Base-by-base conservation (phyloP, 2,888 invertebrate species). In the Apomyelois bistriatella region DNA sequence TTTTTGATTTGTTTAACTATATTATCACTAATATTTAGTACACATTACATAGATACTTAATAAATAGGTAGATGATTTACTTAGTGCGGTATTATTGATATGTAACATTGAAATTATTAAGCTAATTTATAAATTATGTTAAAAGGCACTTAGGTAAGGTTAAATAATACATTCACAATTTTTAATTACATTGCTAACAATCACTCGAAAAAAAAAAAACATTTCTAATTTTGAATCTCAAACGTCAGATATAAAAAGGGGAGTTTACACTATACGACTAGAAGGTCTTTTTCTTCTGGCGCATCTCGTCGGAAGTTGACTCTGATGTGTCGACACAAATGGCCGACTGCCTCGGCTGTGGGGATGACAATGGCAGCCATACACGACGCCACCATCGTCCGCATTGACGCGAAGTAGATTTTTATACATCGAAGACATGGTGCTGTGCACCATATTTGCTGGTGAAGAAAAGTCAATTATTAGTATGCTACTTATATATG, bases 401-500 rank as follows among this genome's bases (percentile, higher is more conserved):
- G 91, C 0, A 91, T 77, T 1, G 93, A 92, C 0, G 92, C 92
- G 70, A 93, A 94, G 70, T 92, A 92, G 68, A 95, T 93, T 80
- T 93, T 94, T 79, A 93, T 91, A 56, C 92, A 90, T 54, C 94
- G 91, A 48, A 95, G 80, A 55, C 92, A 92, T 0, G 95, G 95
- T 0, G 92, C 93, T 32, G 93, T 83, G 72, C 94, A 94, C 95
- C 95, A 95, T 68, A 95, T 93, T 84, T 95, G 94, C 94, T 94
- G 80, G 1, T 62, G 68, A 50, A 48, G 51, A 40, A 43, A 53
- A 32, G 7, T 5, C 3, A 3, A 5, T 28, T n/a, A n/a, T n/a
- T n/a, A n/a, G n/a, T n/a, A n/a, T n/a, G n/a, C n/a, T n/a, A 22
- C 22, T 22, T 5, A 22, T 22, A 3, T 3, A 22, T 22, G 5